These are phyloP conservation scores for Origma solitaria DNA, from an alignment of 2,113 vertebrate genomes.

Conservation along the genomic window DNA sequence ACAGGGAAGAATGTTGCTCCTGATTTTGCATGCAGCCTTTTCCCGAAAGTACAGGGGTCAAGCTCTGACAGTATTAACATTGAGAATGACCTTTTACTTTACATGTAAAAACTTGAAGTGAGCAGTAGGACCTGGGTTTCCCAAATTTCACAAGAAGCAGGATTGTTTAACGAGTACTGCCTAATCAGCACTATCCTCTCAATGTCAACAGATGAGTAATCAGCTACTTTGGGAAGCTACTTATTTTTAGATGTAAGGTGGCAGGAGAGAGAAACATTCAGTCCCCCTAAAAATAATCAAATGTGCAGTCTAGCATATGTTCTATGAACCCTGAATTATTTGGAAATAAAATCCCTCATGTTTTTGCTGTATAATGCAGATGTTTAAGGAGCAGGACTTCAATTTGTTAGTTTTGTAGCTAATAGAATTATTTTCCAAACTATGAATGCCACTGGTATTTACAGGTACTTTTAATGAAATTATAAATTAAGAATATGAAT, in stretches of 20 bases:
- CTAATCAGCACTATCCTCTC: slow-evolving; percentile 3
- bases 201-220: slow-evolving; percentile 41
- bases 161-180: background rate
- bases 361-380: background rate
- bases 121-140: background rate
- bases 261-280: background rate
- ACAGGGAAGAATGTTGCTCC: background rate
- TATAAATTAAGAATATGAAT: background rate
- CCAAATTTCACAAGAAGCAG: background rate
- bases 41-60: background rate
- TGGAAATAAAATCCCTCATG: background rate
- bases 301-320: background rate
- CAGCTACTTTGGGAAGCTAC: slow-evolving; percentile 5
- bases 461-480: background rate
- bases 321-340: background rate
- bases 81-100: background rate
- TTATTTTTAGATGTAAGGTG: slow-evolving; percentile 36
- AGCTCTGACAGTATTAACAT: background rate
- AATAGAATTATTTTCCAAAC: background rate
- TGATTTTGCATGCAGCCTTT: background rate
- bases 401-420: background rate
- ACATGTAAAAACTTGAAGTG: background rate
- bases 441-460: background rate
- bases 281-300: background rate
- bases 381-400: background rate